These are phyloP conservation scores for Cryptocephalus moraei DNA, from an alignment of 2,888 invertebrate species.

Conservation along the genomic window DNA sequence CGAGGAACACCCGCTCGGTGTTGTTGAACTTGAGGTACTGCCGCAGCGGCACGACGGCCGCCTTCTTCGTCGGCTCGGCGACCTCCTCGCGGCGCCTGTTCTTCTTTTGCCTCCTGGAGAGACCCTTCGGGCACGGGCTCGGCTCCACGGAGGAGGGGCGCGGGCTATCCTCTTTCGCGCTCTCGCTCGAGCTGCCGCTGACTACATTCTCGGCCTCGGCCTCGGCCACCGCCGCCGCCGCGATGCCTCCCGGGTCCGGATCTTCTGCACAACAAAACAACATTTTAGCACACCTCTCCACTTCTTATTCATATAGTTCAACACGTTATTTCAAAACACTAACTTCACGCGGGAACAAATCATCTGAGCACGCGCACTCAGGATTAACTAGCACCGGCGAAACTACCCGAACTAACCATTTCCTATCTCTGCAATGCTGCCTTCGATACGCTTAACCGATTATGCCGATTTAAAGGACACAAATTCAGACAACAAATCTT, in stretches of 20 bases:
- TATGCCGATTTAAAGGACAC: no score
- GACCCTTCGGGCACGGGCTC: conserved; percentile 37
- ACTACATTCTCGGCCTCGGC: conserved; percentile 11
- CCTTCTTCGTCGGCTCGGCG: conserved; percentile 1
- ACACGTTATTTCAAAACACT: neutral
- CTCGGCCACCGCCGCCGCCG: conserved; percentile 15
- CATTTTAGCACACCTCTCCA: conserved; percentile 10
- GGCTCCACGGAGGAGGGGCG: conserved; percentile 41
- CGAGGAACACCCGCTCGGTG: conserved; percentile 45
- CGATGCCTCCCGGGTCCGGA: conserved; percentile 36
- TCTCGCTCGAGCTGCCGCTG: conserved; percentile 26
- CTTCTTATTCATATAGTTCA: neutral
- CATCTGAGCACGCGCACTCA: no score
- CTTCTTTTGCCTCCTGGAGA: conserved; percentile 45
- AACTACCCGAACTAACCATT: no score
- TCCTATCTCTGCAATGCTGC: no score
- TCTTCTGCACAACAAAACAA: conserved; percentile 33
- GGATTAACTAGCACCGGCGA: no score
- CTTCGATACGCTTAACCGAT: no score
- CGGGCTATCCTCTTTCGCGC: conserved; percentile 22
- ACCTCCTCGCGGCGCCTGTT: conserved; percentile 32
- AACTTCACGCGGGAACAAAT: no score
- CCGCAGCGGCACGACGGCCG: conserved; percentile 31
- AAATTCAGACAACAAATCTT: no score
- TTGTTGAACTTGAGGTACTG: conserved; percentile 38